Percentiles rank a stretch among this genome's conserved stretches.
phyloP scores from a whole-genome alignment of 1,140 invertebrate genomes.

The Meloidogyne exigua region DNA sequence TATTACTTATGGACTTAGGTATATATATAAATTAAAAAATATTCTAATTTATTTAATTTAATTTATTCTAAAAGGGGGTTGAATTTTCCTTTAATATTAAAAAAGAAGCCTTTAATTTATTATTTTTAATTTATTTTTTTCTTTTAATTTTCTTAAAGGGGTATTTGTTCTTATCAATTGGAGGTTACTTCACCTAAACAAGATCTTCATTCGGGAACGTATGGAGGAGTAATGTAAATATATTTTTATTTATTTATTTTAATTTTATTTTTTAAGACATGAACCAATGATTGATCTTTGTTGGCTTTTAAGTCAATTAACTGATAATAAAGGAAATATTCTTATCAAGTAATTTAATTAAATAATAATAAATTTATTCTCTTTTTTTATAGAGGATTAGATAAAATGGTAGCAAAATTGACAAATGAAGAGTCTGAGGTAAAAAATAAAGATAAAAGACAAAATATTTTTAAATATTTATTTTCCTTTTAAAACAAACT shows the following conservation, averaged over 20 bases:
- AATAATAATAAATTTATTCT: not conserved
- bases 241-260: not conserved
- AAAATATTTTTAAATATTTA: too few relatives aligned
- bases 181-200: slow-evolving; percentile 84
- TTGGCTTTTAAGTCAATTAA: slow-evolving; percentile 77
- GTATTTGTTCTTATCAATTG: slow-evolving; percentile 85
- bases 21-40: too few relatives aligned
- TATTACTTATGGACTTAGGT: slow-evolving; percentile 83
- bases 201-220: slow-evolving; percentile 92
- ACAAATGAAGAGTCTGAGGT: slow-evolving; percentile 73
- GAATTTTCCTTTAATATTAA: too few relatives aligned
- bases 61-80: too few relatives aligned
- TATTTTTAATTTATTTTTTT: not conserved
- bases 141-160: slow-evolving; percentile 65
- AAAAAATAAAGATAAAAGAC: slow-evolving; percentile 36
- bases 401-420: slow-evolving; percentile 75
- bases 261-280: slow-evolving; percentile 65
- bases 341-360: slow-evolving; percentile 69
- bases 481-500: too few relatives aligned
- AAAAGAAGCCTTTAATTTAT: too few relatives aligned
- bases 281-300: slow-evolving; percentile 86
- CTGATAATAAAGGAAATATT: slow-evolving; percentile 81
- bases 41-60: too few relatives aligned
- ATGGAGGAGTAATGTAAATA: slow-evolving; percentile 76
- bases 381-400: slow-evolving; percentile 69